Conservation (phyloP, 1,140 invertebrate genomes). For the Halesus radiatus region DNA sequence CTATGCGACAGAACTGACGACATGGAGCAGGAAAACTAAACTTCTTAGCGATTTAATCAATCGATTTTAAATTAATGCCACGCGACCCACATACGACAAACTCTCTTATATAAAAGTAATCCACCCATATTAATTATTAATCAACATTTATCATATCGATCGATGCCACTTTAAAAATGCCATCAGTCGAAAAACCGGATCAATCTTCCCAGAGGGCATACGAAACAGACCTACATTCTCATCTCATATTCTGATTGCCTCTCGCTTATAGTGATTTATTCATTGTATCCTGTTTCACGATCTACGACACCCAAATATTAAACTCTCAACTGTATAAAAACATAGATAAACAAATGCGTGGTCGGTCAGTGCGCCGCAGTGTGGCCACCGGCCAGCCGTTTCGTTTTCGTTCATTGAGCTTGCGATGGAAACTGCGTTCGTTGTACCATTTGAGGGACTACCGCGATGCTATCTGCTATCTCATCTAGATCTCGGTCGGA, state of each 20-base stretch:
- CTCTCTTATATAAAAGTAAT: too few species aligned
- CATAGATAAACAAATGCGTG: not conserved
- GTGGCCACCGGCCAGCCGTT: not conserved
- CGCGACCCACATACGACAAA: too few species aligned
- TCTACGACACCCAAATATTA: not conserved
- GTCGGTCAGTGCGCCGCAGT: too few species aligned
- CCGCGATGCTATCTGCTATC: not conserved
- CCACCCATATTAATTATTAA: too few species aligned
- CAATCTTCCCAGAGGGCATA: not conserved
- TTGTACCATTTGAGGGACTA: not conserved
- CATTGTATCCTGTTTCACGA: conserved; percentile 19
- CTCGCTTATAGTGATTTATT: conserved; percentile 8
- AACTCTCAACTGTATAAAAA: too few species aligned
- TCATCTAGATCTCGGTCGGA: not conserved
- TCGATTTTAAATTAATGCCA: too few species aligned
- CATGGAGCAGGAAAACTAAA: too few species aligned
- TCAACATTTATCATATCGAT: too few species aligned
- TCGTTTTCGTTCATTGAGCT: conserved; percentile 16
- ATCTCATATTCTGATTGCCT: not conserved
- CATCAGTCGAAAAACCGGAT: conserved; percentile 9
- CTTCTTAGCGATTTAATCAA: too few species aligned
- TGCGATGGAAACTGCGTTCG: not conserved
- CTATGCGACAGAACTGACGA: not conserved
- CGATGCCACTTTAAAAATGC: not conserved
- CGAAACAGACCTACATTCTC: not conserved